A percentile compares a stretch with the other conserved stretches of the same genome.
Evolutionary conservation across 2,113 vertebrate genomes (phyloP).

Genomic region (Malurus alboscapulatus): DNA sequence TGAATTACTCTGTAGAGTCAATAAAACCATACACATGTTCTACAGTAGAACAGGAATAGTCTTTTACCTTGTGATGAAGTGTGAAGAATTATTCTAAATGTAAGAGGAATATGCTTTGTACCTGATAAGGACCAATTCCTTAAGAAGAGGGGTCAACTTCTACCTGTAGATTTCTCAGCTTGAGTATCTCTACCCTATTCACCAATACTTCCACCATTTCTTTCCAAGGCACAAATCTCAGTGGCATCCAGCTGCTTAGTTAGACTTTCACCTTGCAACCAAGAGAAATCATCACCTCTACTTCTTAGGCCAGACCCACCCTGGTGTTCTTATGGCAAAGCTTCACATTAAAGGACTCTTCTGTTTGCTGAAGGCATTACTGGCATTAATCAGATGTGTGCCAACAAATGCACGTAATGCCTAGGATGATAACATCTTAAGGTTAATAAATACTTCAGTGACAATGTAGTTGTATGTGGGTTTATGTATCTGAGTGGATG

Average conservation of each 20-base stretch:
- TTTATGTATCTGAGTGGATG: neutral
- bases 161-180: neutral
- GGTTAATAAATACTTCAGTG: neutral
- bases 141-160: neutral
- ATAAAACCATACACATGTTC: neutral
- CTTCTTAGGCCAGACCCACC: neutral
- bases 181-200: neutral
- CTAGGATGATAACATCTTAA: neutral
- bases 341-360: neutral
- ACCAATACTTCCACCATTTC: neutral
- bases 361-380: slow-evolving; percentile 7
- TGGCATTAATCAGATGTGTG: neutral
- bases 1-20: neutral
- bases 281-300: neutral
- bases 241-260: neutral
- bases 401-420: neutral
- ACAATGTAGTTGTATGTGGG: neutral
- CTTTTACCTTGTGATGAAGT: neutral
- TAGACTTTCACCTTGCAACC: neutral
- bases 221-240: neutral
- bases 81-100: neutral
- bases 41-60: neutral
- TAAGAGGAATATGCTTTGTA: neutral
- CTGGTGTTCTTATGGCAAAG: neutral
- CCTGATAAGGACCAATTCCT: neutral